phyloP scores from a whole-genome alignment of 2,113 vertebrate genomes.

The Colaptes auratus region DNA sequence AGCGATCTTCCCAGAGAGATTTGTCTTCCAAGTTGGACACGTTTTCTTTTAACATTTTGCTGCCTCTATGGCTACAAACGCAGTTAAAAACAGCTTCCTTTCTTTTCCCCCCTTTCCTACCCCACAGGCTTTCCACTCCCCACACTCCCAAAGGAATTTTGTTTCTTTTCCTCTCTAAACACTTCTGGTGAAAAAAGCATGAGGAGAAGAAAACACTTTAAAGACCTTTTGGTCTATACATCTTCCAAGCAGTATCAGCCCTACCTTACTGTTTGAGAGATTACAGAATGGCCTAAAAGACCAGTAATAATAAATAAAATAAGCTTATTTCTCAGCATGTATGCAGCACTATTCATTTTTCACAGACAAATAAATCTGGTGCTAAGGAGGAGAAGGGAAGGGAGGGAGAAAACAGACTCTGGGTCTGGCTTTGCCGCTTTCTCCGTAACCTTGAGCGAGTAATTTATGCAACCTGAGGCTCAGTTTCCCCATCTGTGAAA shows the following conservation, averaged over 20 bases:
- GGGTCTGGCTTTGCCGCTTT: constrained; percentile 1
- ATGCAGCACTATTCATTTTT: neutral
- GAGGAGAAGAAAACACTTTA: neutral
- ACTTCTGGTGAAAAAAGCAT: neutral
- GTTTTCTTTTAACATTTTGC: neutral
- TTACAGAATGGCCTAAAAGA: neutral
- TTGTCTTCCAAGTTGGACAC: constrained; percentile 19
- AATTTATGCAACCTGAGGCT: neutral
- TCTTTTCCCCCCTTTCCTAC: neutral
- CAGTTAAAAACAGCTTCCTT: neutral
- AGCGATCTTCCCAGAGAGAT: constrained; percentile 39
- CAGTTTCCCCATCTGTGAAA: constrained; percentile 46
- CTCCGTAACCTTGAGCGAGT: constrained; percentile 19
- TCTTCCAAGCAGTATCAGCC: neutral
- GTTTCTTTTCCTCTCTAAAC: neutral
- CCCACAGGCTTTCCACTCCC: neutral
- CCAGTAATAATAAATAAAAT: neutral
- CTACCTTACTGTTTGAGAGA: neutral
- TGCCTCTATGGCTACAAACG: neutral
- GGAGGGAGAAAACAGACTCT: neutral
- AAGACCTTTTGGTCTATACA: neutral
- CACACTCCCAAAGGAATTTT: neutral
- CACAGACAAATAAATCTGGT: neutral
- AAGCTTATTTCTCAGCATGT: neutral
- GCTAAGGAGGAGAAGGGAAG: neutral